Evolutionary conservation across 1,140 invertebrate genomes (phyloP).

Genomic region (Pseudomyrmex sp.): DNA sequence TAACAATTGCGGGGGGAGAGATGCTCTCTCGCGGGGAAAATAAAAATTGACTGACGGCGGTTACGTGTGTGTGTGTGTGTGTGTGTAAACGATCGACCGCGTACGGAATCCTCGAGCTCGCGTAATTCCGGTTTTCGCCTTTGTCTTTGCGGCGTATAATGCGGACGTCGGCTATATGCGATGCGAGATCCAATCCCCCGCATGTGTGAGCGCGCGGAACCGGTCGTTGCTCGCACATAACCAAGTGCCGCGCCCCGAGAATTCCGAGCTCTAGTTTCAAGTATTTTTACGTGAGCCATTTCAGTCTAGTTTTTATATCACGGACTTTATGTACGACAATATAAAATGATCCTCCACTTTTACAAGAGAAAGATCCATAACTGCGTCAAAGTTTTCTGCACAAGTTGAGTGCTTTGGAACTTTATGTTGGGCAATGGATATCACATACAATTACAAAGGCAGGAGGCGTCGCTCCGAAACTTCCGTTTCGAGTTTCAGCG

Average conservation of each 20-base stretch:
- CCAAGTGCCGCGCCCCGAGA: too few species aligned
- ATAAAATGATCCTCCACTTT: conserved; percentile 40
- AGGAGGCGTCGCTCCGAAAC: conserved; percentile 6
- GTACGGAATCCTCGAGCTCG: too few species aligned
- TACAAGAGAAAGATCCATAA: conserved; percentile 22
- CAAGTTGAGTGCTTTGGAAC: conserved; percentile 14
- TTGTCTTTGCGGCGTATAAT: too few species aligned
- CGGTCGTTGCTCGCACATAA: too few species aligned
- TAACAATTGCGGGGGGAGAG: too few species aligned
- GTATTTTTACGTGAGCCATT: conserved; percentile 14
- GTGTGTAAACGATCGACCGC: too few species aligned
- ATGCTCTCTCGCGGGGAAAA: neutral
- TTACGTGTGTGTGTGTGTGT: too few species aligned
- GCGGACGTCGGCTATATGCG: too few species aligned
- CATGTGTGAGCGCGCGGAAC: too few species aligned
- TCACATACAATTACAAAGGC: conserved; percentile 45
- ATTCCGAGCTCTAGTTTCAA: neutral
- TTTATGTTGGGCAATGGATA: conserved; percentile 48
- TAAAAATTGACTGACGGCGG: neutral
- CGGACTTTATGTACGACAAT: conserved; percentile 49
- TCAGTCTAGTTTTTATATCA: conserved; percentile 31
- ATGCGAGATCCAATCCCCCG: too few species aligned
- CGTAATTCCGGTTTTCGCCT: too few species aligned
- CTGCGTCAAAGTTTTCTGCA: conserved; percentile 25
- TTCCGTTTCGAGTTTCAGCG: conserved; percentile 44